Percentiles rank a stretch among this genome's conserved stretches.
Conservation (phyloP, 2,888 invertebrate species). For the Ferdinandea cuprea region DNA sequence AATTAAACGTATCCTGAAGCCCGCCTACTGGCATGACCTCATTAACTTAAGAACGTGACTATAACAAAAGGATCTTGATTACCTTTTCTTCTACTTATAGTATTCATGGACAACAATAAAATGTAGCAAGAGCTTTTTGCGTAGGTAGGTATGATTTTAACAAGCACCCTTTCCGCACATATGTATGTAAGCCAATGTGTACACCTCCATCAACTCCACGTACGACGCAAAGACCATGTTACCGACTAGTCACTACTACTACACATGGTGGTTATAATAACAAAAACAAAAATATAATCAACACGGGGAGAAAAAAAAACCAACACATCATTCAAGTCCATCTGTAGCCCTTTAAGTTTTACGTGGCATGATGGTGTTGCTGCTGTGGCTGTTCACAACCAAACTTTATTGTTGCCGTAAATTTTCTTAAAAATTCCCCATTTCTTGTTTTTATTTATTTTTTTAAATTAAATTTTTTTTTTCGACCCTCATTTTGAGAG, state of each 20-base stretch:
- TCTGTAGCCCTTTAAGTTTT: conserved; percentile 57
- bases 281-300: no score
- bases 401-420: conserved; percentile 59
- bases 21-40: conserved; percentile 63
- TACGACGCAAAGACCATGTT: conserved; percentile 32
- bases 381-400: no score
- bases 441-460: conserved; percentile 1
- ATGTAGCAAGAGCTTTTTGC: conserved; percentile 41
- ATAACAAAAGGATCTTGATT: conserved; percentile 64
- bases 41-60: conserved; percentile 60
- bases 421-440: conserved; percentile 46
- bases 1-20: conserved; percentile 53
- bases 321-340: conserved; percentile 39
- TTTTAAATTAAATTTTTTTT: conserved; percentile 1
- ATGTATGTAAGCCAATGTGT: conserved; percentile 32
- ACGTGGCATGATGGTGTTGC: conserved; percentile 12
- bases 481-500: background rate
- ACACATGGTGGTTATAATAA: background rate
- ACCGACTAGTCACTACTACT: no score
- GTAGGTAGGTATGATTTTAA: conserved; percentile 45
- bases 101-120: conserved; percentile 35
- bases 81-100: conserved; percentile 38
- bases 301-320: no score
- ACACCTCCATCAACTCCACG: background rate
- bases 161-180: conserved; percentile 52